phyloP scores from a whole-genome alignment of 2,113 vertebrate genomes.

The Cyphomyrus discorhynchus region DNA sequence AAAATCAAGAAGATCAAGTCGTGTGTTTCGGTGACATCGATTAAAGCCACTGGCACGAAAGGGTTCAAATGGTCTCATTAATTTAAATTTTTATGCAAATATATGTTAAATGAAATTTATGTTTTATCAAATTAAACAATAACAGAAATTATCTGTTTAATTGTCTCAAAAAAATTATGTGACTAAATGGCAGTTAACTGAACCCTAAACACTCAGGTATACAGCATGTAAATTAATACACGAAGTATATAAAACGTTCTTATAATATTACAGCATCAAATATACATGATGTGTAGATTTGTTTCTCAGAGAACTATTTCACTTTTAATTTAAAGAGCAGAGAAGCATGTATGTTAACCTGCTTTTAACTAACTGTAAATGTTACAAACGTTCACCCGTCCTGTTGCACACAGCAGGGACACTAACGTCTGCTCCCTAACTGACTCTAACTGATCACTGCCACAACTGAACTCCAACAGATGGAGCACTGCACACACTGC shows the following conservation, averaged over 20 bases:
- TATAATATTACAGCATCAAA: background rate
- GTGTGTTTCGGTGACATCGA: background rate
- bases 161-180: background rate
- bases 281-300: background rate
- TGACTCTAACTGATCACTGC: conserved; percentile 1
- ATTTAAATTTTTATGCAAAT: background rate
- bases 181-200: background rate
- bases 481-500: background rate
- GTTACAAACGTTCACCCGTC: background rate
- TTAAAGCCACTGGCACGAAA: conserved; percentile 37
- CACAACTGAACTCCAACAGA: conserved; percentile 13
- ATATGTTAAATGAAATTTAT: background rate
- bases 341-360: background rate
- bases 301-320: background rate
- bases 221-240: background rate
- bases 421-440: conserved; percentile 9
- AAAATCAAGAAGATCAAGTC: background rate
- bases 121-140: background rate
- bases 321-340: background rate
- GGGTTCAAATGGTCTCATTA: conserved; percentile 36
- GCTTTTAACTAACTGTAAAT: background rate
- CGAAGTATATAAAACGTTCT: background rate
- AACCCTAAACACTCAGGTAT: background rate
- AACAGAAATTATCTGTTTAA: background rate
- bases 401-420: background rate